Conservation (phyloP, 2,888 invertebrate genomes). For the Stenichneumon culpator region DNA sequence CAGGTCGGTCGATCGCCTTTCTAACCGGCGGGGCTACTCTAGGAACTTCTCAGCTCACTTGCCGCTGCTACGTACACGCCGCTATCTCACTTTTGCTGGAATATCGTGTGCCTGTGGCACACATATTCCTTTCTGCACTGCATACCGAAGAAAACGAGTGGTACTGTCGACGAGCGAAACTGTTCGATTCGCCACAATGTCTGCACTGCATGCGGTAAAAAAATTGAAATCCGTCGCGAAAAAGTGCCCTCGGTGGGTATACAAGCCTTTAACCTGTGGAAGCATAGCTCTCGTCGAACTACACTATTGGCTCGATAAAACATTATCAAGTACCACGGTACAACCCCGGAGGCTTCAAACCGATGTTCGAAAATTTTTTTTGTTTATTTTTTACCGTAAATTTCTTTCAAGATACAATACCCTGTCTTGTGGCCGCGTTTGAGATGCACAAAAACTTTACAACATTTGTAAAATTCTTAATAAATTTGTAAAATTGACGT, state of each 20-base stretch:
- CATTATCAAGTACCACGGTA: neutral
- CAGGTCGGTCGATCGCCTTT: slow-evolving; percentile 77
- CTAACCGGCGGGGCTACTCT: slow-evolving; percentile 75
- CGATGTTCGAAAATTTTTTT: neutral
- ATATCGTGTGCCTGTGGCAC: slow-evolving; percentile 30
- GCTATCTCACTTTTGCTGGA: slow-evolving; percentile 13
- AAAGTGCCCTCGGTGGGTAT: neutral
- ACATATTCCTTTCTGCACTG: slow-evolving; percentile 31
- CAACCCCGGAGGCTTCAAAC: neutral
- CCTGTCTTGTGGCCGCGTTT: too few species aligned
- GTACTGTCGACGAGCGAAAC: neutral
- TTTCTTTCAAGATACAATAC: too few species aligned
- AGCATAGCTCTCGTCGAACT: neutral
- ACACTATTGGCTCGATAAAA: neutral
- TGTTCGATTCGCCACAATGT: neutral
- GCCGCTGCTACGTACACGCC: slow-evolving; percentile 34
- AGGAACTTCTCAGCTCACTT: slow-evolving; percentile 58
- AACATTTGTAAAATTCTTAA: too few species aligned
- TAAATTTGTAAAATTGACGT: too few species aligned
- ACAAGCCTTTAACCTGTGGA: neutral
- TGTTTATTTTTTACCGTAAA: neutral
- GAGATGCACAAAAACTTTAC: too few species aligned
- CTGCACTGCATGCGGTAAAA: slow-evolving; percentile 1
- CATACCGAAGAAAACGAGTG: slow-evolving; percentile 40
- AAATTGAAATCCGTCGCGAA: neutral